These are phyloP conservation scores for Ciconia nigra DNA, from an alignment of 2,797 vertebrate species.

Conservation along the genomic window DNA sequence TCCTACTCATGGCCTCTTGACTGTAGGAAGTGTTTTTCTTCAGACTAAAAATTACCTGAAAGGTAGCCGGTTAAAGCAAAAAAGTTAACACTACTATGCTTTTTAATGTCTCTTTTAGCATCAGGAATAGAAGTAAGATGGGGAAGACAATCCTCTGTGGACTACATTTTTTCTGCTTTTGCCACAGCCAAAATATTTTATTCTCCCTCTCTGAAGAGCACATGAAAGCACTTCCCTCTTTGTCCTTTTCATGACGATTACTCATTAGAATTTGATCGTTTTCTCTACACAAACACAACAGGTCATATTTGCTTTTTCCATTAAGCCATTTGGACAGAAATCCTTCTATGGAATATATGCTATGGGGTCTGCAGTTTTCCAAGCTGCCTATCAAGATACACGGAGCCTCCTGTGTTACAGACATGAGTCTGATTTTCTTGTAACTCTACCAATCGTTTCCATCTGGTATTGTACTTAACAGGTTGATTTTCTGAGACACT, in stretches of 20 bases:
- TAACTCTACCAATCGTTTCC: constrained; percentile 41
- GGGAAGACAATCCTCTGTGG: neutral
- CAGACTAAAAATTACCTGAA: constrained; percentile 6
- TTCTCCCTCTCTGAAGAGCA: neutral
- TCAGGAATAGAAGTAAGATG: neutral
- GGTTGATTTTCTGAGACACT: constrained; percentile 55
- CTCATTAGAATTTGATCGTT: neutral
- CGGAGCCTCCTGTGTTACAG: neutral
- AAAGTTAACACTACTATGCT: neutral
- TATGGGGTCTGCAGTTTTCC: neutral
- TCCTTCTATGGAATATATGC: neutral
- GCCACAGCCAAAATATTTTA: neutral
- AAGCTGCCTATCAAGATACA: constrained; percentile 36
- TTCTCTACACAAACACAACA: neutral
- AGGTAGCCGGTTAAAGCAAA: neutral
- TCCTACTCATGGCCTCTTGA: neutral
- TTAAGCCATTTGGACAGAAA: constrained; percentile 5
- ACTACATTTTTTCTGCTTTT: neutral
- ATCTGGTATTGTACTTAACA: constrained; percentile 67
- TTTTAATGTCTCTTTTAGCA: neutral
- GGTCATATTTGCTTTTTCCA: neutral
- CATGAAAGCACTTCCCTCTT: neutral
- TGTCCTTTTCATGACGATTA: neutral
- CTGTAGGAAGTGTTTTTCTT: neutral
- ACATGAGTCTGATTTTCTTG: constrained; percentile 31